phyloP scores from a whole-genome alignment of 2,797 vertebrate species.

The Furcifer pardalis region DNA sequence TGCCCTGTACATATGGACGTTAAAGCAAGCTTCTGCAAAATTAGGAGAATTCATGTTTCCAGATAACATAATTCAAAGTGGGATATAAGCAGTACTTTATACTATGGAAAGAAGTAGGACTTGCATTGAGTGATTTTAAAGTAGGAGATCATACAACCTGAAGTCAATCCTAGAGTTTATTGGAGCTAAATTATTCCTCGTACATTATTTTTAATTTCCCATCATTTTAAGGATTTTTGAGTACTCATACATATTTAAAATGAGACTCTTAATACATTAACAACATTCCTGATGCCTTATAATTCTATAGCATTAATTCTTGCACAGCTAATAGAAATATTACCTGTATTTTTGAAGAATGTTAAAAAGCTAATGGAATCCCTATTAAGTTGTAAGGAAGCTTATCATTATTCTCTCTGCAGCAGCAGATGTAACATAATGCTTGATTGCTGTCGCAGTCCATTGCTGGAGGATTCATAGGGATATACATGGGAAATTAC shows the following conservation, averaged over 20 bases:
- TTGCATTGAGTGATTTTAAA: not conserved
- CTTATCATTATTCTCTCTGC: constrained; percentile 6
- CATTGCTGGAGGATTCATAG: constrained; percentile 15
- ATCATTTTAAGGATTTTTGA: not conserved
- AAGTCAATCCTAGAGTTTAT: not conserved
- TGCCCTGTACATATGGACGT: not conserved
- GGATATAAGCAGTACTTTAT: not conserved
- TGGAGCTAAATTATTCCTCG: not conserved
- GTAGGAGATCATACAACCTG: not conserved
- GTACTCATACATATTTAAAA: not conserved
- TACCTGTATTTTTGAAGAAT: not conserved
- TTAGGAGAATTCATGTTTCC: not conserved
- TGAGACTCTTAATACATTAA: not conserved
- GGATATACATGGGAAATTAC: constrained; percentile 21
- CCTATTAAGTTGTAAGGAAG: constrained; percentile 8
- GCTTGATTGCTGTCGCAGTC: constrained; percentile 3
- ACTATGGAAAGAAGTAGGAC: not conserved
- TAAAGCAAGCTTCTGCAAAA: not conserved
- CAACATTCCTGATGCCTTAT: not conserved
- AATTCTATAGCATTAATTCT: not conserved
- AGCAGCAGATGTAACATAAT: not conserved
- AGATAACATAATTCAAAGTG: not conserved
- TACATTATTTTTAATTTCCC: not conserved
- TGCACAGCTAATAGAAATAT: not conserved
- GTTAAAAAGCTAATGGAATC: not conserved